phyloP scores from a whole-genome alignment of 2,888 invertebrate species.

The Rhaphigaster nebulosa region DNA sequence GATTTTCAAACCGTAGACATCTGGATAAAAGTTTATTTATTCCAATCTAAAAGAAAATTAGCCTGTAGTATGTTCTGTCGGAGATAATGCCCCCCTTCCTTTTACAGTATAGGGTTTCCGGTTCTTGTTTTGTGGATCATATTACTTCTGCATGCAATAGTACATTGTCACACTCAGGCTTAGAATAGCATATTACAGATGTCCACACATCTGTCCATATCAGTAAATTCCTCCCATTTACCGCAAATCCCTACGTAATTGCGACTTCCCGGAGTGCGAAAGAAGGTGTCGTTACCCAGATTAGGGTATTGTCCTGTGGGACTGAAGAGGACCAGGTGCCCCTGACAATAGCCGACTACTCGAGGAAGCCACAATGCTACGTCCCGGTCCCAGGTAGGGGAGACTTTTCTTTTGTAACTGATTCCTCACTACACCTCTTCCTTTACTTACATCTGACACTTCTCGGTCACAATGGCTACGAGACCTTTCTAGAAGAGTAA shows the following conservation, averaged over 20 bases:
- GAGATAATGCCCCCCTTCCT: no score
- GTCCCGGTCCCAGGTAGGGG: neutral
- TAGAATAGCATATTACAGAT: neutral
- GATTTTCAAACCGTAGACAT: no score
- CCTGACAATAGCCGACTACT: neutral
- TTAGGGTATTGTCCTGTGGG: neutral
- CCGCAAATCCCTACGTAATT: neutral
- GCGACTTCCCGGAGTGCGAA: neutral
- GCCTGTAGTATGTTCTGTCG: no score
- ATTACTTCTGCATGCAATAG: neutral
- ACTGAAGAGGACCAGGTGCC: neutral
- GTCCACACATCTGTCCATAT: neutral
- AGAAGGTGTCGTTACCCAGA: neutral
- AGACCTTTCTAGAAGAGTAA: conserved; percentile 10
- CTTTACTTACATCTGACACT: neutral
- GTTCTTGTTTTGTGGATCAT: neutral
- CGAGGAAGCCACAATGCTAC: neutral
- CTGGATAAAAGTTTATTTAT: no score
- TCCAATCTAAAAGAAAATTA: no score
- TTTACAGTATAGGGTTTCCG: neutral
- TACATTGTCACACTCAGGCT: neutral
- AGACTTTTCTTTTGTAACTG: neutral
- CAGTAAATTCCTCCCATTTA: neutral
- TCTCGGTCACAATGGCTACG: neutral
- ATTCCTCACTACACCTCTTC: neutral